These are phyloP conservation scores for Trogon surrucura DNA, from an alignment of 2,113 vertebrate genomes.

Conservation along the genomic window DNA sequence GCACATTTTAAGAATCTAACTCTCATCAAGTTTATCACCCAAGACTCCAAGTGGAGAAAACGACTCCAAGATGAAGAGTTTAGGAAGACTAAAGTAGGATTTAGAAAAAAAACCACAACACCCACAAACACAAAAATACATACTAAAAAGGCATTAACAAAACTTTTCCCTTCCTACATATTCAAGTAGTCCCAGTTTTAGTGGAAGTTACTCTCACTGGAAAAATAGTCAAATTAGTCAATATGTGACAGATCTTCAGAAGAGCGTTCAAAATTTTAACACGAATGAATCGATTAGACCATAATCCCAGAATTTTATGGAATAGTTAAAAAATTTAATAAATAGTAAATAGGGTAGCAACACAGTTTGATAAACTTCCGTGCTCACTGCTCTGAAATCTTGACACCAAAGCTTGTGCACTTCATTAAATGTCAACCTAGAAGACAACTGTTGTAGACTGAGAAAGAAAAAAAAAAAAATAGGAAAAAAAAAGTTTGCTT, in stretches of 20 bases:
- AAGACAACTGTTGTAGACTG: background rate
- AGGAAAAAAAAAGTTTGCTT: accelerated
- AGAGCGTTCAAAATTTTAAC: background rate
- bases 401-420: background rate
- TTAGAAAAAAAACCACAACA: background rate
- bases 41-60: background rate
- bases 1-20: background rate
- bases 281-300: background rate
- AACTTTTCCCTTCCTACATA: background rate
- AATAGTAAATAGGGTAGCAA: background rate
- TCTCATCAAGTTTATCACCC: background rate
- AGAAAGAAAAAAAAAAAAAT: background rate
- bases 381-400: background rate
- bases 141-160: background rate
- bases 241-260: background rate
- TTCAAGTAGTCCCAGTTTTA: background rate
- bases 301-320: background rate
- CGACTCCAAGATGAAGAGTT: background rate
- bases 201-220: background rate
- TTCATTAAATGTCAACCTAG: background rate
- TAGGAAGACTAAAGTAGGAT: background rate
- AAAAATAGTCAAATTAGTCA: background rate
- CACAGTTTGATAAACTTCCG: background rate
- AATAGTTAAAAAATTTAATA: background rate
- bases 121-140: background rate